phyloP scores from a whole-genome alignment of 1,140 invertebrate genomes.

The Lasioglossum baleicum region DNA sequence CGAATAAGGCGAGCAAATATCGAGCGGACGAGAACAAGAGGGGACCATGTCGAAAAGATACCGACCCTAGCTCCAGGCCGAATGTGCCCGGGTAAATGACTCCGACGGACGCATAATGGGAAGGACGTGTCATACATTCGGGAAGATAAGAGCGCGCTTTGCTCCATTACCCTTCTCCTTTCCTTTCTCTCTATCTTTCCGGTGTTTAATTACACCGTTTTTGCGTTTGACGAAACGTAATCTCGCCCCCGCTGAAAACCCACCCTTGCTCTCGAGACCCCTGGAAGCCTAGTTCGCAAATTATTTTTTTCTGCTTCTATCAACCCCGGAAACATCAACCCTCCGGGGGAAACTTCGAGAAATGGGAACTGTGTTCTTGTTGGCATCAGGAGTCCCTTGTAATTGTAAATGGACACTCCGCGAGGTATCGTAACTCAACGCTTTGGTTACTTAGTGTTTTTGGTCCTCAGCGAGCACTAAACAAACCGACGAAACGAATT shows the following conservation, averaged over 20 bases:
- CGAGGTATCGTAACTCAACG: no score
- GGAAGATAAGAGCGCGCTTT: slow-evolving; percentile 43
- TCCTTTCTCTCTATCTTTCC: neutral
- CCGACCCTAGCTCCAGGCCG: neutral
- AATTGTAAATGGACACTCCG: no score
- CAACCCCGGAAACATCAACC: no score
- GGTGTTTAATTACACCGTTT: slow-evolving; percentile 14
- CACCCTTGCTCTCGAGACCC: neutral
- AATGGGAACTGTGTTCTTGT: no score
- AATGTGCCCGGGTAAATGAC: slow-evolving; percentile 41
- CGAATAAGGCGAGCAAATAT: slow-evolving; percentile 37
- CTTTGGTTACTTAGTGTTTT: no score
- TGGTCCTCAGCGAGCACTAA: no score
- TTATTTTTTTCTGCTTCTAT: no score
- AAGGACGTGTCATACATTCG: slow-evolving; percentile 49
- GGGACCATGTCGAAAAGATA: neutral
- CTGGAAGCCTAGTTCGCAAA: neutral
- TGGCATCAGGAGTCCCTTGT: no score
- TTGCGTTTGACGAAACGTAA: slow-evolving; percentile 30
- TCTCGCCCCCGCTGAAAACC: neutral
- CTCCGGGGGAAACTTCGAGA: no score
- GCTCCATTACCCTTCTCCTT: neutral
- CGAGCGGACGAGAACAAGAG: slow-evolving; percentile 23
- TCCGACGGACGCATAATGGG: slow-evolving; percentile 41
- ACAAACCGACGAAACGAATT: no score